phyloP scores from a whole-genome alignment of 1,140 invertebrate species.

The Drosophila kurseongensis region DNA sequence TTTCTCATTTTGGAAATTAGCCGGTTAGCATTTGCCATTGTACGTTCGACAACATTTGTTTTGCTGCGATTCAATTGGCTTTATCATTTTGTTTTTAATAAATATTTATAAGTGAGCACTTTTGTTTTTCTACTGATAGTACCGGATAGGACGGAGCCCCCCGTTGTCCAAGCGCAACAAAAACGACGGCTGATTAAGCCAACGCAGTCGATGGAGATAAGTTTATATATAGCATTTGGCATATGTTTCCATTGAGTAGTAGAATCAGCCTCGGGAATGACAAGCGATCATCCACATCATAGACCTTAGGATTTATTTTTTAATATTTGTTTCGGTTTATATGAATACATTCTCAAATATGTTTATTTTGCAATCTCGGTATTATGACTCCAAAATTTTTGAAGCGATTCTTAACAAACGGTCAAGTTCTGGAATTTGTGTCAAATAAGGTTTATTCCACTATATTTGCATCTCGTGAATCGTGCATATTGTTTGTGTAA shows the following conservation, averaged over 20 bases:
- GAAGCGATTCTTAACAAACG: too few relatives aligned
- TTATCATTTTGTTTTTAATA: conserved; percentile 36
- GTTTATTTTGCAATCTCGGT: too few relatives aligned
- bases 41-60: conserved; percentile 1
- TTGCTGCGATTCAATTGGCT: not conserved
- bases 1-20: not conserved
- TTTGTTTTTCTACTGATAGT: conserved; percentile 38
- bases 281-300: too few relatives aligned
- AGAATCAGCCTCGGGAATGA: not conserved
- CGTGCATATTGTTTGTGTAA: too few relatives aligned
- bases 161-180: conserved; percentile 11
- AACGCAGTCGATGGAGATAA: conserved; percentile 6
- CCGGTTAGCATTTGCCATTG: not conserved
- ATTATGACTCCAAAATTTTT: too few relatives aligned
- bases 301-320: too few relatives aligned
- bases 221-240: conserved; percentile 5
- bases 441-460: too few relatives aligned
- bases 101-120: conserved; percentile 20
- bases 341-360: too few relatives aligned
- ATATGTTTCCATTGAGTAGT: conserved; percentile 4
- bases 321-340: too few relatives aligned
- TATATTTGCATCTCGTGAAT: too few relatives aligned
- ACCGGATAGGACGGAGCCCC: conserved; percentile 3
- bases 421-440: too few relatives aligned
- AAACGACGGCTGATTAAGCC: conserved; percentile 22